Conservation (phyloP, 2,797 vertebrate species). For the Euthynnus affinis region DNA sequence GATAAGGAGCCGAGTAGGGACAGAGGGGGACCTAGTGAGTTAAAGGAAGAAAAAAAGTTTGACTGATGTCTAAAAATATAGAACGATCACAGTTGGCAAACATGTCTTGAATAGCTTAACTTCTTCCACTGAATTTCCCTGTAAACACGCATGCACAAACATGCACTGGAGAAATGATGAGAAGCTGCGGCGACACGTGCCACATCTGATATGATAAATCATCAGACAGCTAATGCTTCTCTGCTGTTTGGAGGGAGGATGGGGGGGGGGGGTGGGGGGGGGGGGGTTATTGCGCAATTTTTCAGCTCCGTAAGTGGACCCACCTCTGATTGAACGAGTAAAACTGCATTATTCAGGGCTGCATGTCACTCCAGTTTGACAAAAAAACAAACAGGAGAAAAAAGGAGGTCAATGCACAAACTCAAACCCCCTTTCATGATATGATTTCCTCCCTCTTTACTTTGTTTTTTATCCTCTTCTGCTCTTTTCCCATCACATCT, state of each 20-base stretch:
- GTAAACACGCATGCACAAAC: constrained; percentile 35
- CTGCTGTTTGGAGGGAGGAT: no score
- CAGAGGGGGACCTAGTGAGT: neutral
- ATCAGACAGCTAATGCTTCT: constrained; percentile 1
- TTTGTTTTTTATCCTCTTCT: neutral
- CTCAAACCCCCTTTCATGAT: neutral
- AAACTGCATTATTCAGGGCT: constrained; percentile 25
- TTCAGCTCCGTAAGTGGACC: neutral
- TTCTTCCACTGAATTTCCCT: neutral
- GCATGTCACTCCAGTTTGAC: neutral
- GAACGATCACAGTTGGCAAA: neutral
- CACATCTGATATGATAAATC: neutral
- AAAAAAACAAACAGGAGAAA: neutral
- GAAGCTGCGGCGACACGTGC: neutral
- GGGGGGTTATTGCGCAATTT: constrained; percentile 19
- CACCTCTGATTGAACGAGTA: constrained; percentile 29
- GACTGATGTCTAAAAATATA: neutral
- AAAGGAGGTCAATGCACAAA: neutral
- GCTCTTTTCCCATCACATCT: neutral
- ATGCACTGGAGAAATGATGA: constrained; percentile 11
- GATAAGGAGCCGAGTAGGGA: constrained; percentile 39
- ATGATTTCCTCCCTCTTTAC: no score
- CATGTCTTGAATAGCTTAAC: neutral
- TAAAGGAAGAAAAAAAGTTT: neutral
- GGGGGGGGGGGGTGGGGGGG: no score